Base-by-base conservation (phyloP, 2,888 invertebrate species). In the Drosophila birchii region DNA sequence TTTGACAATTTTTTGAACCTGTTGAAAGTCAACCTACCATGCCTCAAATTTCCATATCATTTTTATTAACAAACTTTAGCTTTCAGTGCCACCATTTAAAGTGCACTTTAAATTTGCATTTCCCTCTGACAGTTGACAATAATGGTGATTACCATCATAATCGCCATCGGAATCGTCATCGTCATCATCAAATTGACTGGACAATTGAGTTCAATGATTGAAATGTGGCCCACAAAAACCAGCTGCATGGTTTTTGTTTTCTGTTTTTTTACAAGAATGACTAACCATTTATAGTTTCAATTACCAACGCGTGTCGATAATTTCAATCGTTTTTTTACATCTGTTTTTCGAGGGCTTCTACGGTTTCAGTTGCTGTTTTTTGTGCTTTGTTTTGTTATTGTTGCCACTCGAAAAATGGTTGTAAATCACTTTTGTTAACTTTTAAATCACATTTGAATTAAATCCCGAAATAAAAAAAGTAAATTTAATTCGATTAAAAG, bases 21-120 rank as follows among this genome's bases (percentile, higher is more conserved):
- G 69, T 45, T 54, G 32, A 55, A 64, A 64, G 36, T 55, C 67
- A 68, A 69, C 70, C 69, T 69, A 55, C 26, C 26, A 56, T 69
- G 49, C 47, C 70, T 16, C 14, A 29, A 41, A 45, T 72, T 72
- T 72, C 43, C 38, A 44, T 45, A 62, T 47, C 47, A 38, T 47
- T 32, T 29, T 41, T 81, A 79, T 79, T 78, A 79, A 81, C 81
- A 75, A 72, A 79, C 79, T 84, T 81, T 83, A 76, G 75, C 74
- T 83, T 80, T 83, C 79, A 55, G 41, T 75, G 78, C 66, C 75
- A 74, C 66, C 75, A 67, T 68, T 82, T 78, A 78, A 74, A 78
- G 53, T 54, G 70, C 73, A 78, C 64, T 78, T 82, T 49, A 56
- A 32, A 45, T 51, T 53, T 69, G 20, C 38, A n/a, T 34, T 16